These are phyloP conservation scores for Isotomurus palustris DNA, from an alignment of 2,888 invertebrate species.

Conservation along the genomic window DNA sequence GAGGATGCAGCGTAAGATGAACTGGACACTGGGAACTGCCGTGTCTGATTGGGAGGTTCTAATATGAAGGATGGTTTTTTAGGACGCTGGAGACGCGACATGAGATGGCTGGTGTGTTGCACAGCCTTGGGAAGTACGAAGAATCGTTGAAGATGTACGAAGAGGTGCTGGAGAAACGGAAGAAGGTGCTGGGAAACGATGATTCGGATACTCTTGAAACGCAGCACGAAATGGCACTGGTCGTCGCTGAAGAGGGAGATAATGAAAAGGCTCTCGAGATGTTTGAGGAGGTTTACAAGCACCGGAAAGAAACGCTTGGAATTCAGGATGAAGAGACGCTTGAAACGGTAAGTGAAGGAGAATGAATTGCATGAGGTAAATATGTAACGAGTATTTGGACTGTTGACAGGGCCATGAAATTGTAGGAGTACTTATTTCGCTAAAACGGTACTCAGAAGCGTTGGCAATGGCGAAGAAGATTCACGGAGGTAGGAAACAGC, in stretches of 20 bases:
- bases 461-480: conserved; percentile 19
- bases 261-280: conserved; percentile 14
- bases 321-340: conserved; percentile 23
- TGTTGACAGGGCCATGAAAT: conserved; percentile 15
- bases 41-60: too few species aligned
- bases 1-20: conserved; percentile 15
- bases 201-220: conserved; percentile 22
- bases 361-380: neutral
- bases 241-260: conserved; percentile 10
- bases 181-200: conserved; percentile 14
- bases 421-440: conserved; percentile 8
- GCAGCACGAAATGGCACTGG: conserved; percentile 17
- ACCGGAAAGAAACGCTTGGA: conserved; percentile 12
- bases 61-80: too few species aligned
- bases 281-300: conserved; percentile 8
- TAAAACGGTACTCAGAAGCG: conserved; percentile 12
- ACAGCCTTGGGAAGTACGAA: conserved; percentile 12
- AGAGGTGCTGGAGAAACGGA: conserved; percentile 13
- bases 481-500: conserved; percentile 15
- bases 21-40: neutral
- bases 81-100: conserved; percentile 25
- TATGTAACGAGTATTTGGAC: neutral
- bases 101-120: conserved; percentile 21
- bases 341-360: conserved; percentile 20
- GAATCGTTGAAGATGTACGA: conserved; percentile 15